These are phyloP conservation scores for Aplysia californica DNA, from an alignment of 1,140 invertebrate species.

Conservation along the genomic window DNA sequence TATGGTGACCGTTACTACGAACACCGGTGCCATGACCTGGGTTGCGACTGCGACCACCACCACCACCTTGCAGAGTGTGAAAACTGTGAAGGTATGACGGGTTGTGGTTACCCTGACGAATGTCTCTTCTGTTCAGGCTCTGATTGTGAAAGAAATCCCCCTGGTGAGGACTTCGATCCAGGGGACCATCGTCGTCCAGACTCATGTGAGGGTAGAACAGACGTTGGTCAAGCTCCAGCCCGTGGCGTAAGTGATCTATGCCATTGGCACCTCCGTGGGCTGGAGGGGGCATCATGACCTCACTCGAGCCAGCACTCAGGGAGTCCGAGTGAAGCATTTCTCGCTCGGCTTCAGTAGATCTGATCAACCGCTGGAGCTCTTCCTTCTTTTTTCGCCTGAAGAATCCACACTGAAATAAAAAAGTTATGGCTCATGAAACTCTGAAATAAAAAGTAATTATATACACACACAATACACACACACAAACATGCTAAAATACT, in stretches of 20 bases:
- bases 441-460: not conserved
- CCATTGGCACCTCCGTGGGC: not conserved
- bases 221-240: not conserved
- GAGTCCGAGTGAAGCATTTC: slow-evolving; percentile 19
- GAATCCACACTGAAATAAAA: slow-evolving; percentile 39
- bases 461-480: not conserved
- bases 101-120: not conserved
- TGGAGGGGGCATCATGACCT: slow-evolving; percentile 32
- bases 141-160: not conserved
- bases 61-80: not conserved
- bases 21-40: not conserved
- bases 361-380: slow-evolving; percentile 37
- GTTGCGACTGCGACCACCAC: not conserved
- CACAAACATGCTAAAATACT: not conserved
- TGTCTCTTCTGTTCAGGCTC: slow-evolving; percentile 7
- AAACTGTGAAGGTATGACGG: not conserved
- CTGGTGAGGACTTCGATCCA: not conserved
- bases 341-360: slow-evolving; percentile 17
- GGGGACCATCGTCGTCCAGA: not conserved
- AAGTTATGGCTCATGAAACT: not conserved
- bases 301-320: slow-evolving; percentile 10
- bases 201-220: slow-evolving; percentile 3
- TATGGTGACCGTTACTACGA: not conserved
- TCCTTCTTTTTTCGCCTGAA: slow-evolving; percentile 36
- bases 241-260: not conserved